Conservation (phyloP, 2,888 invertebrate genomes). For the Himalopsyche kuldschensis region DNA sequence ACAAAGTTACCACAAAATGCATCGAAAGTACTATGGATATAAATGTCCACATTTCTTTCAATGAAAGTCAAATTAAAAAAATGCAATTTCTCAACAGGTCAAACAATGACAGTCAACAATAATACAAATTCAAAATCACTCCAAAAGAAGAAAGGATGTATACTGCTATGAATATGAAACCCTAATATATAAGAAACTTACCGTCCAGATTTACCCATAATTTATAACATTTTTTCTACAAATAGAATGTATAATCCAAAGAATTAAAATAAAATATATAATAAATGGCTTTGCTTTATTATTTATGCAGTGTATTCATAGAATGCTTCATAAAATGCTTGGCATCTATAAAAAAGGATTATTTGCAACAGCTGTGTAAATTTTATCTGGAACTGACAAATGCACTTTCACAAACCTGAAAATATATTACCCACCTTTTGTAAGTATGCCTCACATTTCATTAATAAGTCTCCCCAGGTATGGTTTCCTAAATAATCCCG, state of each 20-base stretch:
- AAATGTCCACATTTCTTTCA: background rate
- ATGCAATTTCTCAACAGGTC: background rate
- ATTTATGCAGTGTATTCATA: background rate
- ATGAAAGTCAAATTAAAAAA: background rate
- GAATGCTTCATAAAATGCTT: background rate
- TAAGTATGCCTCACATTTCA: too few species aligned
- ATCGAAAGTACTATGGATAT: too few species aligned
- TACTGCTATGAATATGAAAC: background rate
- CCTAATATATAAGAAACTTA: background rate
- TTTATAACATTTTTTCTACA: background rate
- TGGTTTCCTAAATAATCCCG: too few species aligned
- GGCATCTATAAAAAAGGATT: too few species aligned
- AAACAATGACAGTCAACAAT: background rate
- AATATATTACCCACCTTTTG: too few species aligned
- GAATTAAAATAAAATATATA: background rate
- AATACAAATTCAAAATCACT: background rate
- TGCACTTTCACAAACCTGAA: too few species aligned
- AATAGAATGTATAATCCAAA: background rate
- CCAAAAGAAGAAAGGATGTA: background rate
- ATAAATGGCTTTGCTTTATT: background rate
- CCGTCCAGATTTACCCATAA: background rate
- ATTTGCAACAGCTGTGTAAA: too few species aligned
- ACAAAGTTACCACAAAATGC: too few species aligned
- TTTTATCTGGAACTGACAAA: too few species aligned
- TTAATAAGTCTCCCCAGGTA: too few species aligned